Evolutionary conservation across 1,140 invertebrate genomes (phyloP), one percentile per base, ranked within the genome.

Genomic region (Drosophila burlai): DNA sequence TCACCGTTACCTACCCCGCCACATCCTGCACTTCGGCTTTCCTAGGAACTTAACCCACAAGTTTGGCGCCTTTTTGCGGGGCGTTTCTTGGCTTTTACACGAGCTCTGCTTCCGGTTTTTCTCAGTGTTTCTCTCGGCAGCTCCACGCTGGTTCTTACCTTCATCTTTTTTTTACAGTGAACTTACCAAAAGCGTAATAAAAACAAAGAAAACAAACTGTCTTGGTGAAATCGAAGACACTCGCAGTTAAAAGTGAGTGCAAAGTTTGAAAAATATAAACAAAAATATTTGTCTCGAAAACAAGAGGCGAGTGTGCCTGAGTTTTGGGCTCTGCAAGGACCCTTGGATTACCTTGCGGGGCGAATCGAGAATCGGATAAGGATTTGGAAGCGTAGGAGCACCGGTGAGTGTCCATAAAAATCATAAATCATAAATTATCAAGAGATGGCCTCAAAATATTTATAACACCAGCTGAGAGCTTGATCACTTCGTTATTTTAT

Each of bases 271-370:
- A 46, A 43, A 18, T 18, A 11, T 18, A 26, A 71, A 42, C 29
- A 21, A 10, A n/a, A 45, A 9, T 45, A 34, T 10, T 52, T 26
- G 31, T 36, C 24, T 38, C 9, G 36, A 21, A 46, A 43, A 54
- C 10, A 29, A 45, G 18, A 36, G 36, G 26, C n/a, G 11, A 54
- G 64, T 43, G 60, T 64, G 73, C 57, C 38, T 26, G n/a, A 49
- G 36, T 50, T 47, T 71, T 71, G 46, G 73, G 72, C 78, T 86
- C 68, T 81, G 84, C 84, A 89, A 90, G 84, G 84, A 89, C 84
- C 84, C 81, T 89, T 89, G 84, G 84, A 89, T 89, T 89, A 89
- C 84, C 84, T 89, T 89, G 84, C 85, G 72, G 68, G 72, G 69
- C 68, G 47, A 42, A 42, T 24, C 24, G 11, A 21, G 26, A 62